Base-by-base conservation (phyloP, 2,888 invertebrate genomes). In the Anthrax anthrax region DNA sequence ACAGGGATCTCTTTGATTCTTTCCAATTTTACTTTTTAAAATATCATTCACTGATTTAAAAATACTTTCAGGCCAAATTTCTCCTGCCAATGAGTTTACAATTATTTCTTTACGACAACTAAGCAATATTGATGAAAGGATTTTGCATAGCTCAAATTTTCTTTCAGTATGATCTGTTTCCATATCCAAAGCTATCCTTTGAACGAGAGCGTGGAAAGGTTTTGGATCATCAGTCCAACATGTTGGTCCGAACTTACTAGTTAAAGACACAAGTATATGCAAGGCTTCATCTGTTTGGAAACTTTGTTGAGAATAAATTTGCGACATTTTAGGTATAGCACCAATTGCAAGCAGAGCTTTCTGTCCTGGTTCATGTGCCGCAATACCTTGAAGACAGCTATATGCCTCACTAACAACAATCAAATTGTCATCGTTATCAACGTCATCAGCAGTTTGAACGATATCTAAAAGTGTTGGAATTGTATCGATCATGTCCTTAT, bases 201-300 rank as follows among this genome's bases (percentile, higher is more conserved):
- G 85, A 38, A 91, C 72, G 43, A 91, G 71, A 1, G 81, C 79
- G 64, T 88, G 84, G 64, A 90, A 89, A 1, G 83, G 80, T 59
- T 80, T 80, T 1, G 83, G 79, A 60, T 86, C 80, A 50, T 74
- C 75, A 1, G 82, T 81, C 89, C 89, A 90, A 23, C 84, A 81
- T 19, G 71, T 64, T 0, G 78, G 71, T 1, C 87, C 87, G 61
- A 84, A 81, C 53, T 77, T 73, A 51, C 76, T 78, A 1, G 83
- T 84, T 43, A 90, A 65, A 45, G 79, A 77, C 3, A 85, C 84
- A 45, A 89, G 72, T 55, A 91, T 78, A 57, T 84, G 83, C 34
- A 90, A 69, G 0, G 90, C 89, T 63, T 89, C 86, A 60, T 91
- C 91, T 1, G 87, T 87, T 65, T 89, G 87, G 59, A 90, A 89